Percentiles rank a stretch among this genome's conserved stretches.
Conservation (phyloP, 2,888 invertebrate genomes). For the Amblyjoppa fuscipennis region DNA sequence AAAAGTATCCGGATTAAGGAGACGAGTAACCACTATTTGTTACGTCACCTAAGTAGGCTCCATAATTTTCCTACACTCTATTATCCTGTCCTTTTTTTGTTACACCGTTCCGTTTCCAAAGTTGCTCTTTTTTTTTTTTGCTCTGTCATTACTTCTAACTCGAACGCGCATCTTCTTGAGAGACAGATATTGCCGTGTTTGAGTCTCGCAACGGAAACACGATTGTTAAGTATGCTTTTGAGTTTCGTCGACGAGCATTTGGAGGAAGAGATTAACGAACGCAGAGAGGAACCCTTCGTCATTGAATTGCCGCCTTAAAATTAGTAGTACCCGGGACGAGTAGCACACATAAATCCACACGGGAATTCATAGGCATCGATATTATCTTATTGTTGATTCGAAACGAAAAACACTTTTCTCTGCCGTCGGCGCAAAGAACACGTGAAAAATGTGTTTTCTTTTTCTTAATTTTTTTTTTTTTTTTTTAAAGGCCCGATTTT, state of each 20-base stretch:
- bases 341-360: constrained; percentile 9
- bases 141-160: not conserved
- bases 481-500: not conserved
- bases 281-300: not conserved
- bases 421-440: not conserved
- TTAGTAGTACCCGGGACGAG: constrained; percentile 35
- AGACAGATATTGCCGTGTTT: constrained; percentile 4
- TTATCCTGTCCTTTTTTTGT: constrained; percentile 5
- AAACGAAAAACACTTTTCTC: constrained; percentile 12
- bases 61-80: constrained; percentile 29
- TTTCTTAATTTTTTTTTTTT: not conserved
- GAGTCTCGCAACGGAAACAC: constrained; percentile 14
- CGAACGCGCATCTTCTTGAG: constrained; percentile 10
- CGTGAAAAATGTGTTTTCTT: not conserved
- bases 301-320: constrained; percentile 31
- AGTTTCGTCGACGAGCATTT: not conserved
- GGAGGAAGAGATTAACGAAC: not conserved
- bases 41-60: constrained; percentile 29
- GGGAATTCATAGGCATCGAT: constrained; percentile 33
- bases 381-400: constrained; percentile 10
- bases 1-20: constrained; percentile 45
- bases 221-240: constrained; percentile 1
- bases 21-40: constrained; percentile 43
- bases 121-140: constrained; percentile 18
- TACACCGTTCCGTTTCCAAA: constrained; percentile 19